Conservation (phyloP, 2,797 vertebrate species). For the Siniperca undulata region DNA sequence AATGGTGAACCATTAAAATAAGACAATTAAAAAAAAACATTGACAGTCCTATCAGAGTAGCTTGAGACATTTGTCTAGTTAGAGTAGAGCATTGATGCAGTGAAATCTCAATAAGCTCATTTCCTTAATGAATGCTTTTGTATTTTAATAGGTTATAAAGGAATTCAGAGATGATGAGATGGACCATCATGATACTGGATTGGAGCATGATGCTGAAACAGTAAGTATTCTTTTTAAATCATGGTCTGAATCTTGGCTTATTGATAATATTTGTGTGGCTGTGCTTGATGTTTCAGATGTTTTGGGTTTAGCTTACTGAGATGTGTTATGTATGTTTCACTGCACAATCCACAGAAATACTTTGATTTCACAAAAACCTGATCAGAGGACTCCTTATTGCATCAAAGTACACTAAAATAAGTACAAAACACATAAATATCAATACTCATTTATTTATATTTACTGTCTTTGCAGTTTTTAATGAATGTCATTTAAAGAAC, state of each 20-base stretch:
- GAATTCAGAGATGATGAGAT: slow-evolving; percentile 95
- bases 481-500: not conserved
- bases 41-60: not conserved
- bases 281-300: not conserved
- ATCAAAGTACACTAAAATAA: not conserved
- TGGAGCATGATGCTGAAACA: slow-evolving; percentile 91
- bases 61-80: not conserved
- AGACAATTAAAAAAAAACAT: not conserved
- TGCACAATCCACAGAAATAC: not conserved
- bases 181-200: slow-evolving; percentile 94
- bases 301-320: not conserved
- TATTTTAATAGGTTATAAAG: slow-evolving; percentile 89
- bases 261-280: not conserved
- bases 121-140: not conserved
- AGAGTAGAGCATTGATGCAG: not conserved
- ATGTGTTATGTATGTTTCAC: not conserved
- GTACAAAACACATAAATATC: not conserved
- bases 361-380: not conserved
- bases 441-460: not conserved
- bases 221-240: slow-evolving; percentile 78
- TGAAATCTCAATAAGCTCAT: not conserved
- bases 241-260: not conserved
- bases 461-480: not conserved
- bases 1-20: not conserved
- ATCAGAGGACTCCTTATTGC: not conserved